Evolutionary conservation across 2,113 vertebrate species (phyloP).

Genomic region (Varanus komodoensis): DNA sequence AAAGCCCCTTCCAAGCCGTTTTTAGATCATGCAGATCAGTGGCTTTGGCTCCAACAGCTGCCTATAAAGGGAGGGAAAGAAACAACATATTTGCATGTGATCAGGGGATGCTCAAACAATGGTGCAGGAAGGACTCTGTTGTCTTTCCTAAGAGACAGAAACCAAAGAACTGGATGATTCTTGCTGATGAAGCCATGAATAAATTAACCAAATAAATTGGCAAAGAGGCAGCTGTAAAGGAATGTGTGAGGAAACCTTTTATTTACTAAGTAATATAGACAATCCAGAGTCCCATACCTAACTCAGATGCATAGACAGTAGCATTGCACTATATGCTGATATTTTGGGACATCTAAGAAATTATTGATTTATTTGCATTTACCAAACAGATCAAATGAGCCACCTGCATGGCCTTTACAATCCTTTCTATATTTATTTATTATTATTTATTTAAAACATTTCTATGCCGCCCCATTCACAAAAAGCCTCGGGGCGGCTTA

Average conservation of each 20-base stretch:
- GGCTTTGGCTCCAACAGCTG: constrained; percentile 83
- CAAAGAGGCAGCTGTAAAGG: background rate
- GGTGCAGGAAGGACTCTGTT: background rate
- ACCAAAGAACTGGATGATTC: background rate
- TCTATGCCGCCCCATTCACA: too few relatives aligned
- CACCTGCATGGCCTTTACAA: background rate
- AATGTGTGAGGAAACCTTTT: background rate
- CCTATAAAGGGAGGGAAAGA: constrained; percentile 70
- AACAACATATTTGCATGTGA: background rate
- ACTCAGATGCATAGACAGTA: background rate
- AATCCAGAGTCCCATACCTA: background rate
- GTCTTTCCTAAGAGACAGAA: background rate
- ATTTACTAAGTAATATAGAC: background rate
- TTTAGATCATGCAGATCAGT: constrained; percentile 61
- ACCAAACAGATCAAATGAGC: too few relatives aligned
- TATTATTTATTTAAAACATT: too few relatives aligned
- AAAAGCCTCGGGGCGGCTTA: too few relatives aligned
- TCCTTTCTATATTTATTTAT: background rate
- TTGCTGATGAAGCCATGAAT: background rate
- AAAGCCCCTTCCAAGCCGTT: constrained; percentile 84
- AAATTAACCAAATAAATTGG: background rate
- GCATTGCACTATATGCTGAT: background rate
- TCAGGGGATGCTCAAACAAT: background rate
- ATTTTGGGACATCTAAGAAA: background rate
- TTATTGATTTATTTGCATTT: too few relatives aligned